These are phyloP conservation scores for Latheticus oryzae DNA, from an alignment of 2,888 invertebrate genomes.

Conservation along the genomic window DNA sequence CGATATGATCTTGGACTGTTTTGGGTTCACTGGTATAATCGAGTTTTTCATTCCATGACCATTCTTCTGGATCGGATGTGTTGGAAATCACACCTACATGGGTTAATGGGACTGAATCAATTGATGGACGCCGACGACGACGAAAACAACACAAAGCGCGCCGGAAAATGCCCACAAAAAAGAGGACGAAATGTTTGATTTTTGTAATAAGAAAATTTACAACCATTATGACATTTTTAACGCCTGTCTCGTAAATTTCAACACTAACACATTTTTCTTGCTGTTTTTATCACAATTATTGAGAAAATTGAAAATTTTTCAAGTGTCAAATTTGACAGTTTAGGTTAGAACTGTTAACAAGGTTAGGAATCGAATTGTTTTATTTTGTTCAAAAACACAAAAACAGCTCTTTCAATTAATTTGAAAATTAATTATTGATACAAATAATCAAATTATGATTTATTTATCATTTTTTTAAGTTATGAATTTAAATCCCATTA, in stretches of 20 bases:
- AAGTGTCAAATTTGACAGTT: conserved; percentile 26
- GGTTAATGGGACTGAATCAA: conserved; percentile 70
- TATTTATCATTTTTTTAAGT: neutral
- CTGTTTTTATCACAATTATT: too few relatives aligned
- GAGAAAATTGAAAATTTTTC: conserved; percentile 2
- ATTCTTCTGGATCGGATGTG: conserved; percentile 61
- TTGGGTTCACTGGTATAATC: conserved; percentile 60
- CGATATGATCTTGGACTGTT: conserved; percentile 73
- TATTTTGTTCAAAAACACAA: too few relatives aligned
- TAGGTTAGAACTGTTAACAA: too few relatives aligned
- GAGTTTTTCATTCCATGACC: conserved; percentile 73
- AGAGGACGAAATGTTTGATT: conserved; percentile 67
- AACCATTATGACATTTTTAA: conserved; percentile 22
- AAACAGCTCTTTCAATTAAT: too few relatives aligned
- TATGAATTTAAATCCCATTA: conserved; percentile 1
- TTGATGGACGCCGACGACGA: conserved; percentile 67
- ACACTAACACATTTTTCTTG: too few relatives aligned
- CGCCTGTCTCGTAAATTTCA: neutral
- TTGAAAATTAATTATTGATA: too few relatives aligned
- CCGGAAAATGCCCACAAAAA: conserved; percentile 69
- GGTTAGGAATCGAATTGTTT: too few relatives aligned
- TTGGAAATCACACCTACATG: conserved; percentile 69
- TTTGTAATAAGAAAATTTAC: conserved; percentile 55
- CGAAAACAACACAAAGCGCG: conserved; percentile 74
- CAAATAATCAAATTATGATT: conserved; percentile 1